Percentiles rank a stretch among this genome's conserved stretches.
phyloP scores from a whole-genome alignment of 2,113 vertebrate species.

The Chaetura pelagica region DNA sequence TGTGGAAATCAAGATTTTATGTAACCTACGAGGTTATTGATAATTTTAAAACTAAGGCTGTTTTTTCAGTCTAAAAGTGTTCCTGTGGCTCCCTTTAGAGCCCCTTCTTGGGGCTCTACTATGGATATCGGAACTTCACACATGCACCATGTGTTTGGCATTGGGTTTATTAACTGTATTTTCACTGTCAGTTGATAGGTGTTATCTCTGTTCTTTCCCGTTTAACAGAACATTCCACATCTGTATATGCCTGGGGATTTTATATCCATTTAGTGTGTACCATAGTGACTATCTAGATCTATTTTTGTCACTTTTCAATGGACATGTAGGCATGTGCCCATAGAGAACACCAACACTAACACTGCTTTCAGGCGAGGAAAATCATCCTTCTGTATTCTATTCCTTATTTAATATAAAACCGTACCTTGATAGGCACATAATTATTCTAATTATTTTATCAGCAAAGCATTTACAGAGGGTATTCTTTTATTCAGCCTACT shows the following conservation, averaged over 20 bases:
- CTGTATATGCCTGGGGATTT: background rate
- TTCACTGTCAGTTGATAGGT: background rate
- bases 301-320: background rate
- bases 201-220: background rate
- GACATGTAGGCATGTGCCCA: background rate
- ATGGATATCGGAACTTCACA: background rate
- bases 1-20: background rate
- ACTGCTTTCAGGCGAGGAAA: background rate
- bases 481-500: slow-evolving; percentile 30
- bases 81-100: background rate
- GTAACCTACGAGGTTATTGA: background rate
- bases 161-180: background rate
- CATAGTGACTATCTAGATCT: background rate
- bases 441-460: slow-evolving; percentile 29
- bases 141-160: background rate
- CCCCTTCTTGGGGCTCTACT: background rate
- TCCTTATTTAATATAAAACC: slow-evolving; percentile 4
- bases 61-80: background rate
- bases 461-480: background rate
- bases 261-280: background rate
- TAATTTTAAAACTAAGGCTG: background rate
- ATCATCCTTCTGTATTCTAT: background rate
- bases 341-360: background rate
- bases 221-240: background rate
- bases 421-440: slow-evolving; percentile 20